Percentiles rank a stretch among this genome's conserved stretches.
Conservation (phyloP, 1,140 invertebrate species). For the Drosophila pachea region DNA sequence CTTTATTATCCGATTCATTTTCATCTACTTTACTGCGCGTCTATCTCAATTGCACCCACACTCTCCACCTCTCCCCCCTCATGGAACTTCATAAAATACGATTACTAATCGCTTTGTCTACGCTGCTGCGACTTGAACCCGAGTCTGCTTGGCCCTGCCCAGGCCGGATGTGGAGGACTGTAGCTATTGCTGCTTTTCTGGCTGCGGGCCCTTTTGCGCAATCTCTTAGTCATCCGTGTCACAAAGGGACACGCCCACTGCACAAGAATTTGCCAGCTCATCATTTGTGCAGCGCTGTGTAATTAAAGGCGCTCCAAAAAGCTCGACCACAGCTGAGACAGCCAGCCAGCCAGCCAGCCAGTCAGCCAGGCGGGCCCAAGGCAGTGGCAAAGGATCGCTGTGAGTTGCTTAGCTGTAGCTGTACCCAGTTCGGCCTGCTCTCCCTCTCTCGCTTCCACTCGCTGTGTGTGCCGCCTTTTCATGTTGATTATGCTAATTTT, state of each 20-base stretch:
- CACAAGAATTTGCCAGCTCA: conserved; percentile 66
- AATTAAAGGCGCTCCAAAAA: conserved; percentile 67
- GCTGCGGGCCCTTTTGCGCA: conserved; percentile 63
- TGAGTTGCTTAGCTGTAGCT: conserved; percentile 47
- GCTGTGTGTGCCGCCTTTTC: conserved; percentile 57
- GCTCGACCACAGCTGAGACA: conserved; percentile 54
- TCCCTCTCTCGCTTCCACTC: background rate
- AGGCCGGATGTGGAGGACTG: background rate
- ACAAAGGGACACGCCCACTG: conserved; percentile 35
- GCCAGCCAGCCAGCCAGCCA: background rate
- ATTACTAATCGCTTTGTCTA: conserved; percentile 70
- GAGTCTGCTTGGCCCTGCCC: conserved; percentile 4
- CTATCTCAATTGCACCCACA: conserved; percentile 64
- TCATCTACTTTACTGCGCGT: conserved; percentile 69
- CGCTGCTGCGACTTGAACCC: conserved; percentile 4
- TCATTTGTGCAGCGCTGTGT: conserved; percentile 69
- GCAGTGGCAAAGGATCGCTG: conserved; percentile 31
- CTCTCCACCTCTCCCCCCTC: background rate
- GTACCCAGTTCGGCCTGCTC: too few species aligned
- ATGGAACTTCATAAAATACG: conserved; percentile 40
- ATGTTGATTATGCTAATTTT: conserved; percentile 75
- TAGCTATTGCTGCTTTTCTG: conserved; percentile 4
- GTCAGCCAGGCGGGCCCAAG: conserved; percentile 9
- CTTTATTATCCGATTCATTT: conserved; percentile 69
- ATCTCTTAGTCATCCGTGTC: conserved; percentile 62